These are phyloP conservation scores for Mallotus villosus DNA, from an alignment of 2,797 vertebrate genomes.

Conservation along the genomic window DNA sequence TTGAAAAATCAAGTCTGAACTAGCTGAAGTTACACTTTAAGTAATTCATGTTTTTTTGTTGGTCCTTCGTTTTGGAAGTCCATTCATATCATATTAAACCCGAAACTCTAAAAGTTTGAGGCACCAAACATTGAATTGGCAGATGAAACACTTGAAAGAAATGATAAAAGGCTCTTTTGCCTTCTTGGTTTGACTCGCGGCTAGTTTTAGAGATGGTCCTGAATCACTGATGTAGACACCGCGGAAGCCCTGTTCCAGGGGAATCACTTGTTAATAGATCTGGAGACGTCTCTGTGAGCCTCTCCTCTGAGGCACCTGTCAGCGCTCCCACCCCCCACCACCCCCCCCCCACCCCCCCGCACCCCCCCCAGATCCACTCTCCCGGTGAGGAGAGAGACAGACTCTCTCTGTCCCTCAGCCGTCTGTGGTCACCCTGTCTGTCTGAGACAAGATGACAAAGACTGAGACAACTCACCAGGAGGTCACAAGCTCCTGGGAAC, in stretches of 20 bases:
- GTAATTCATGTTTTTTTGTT: constrained; percentile 10
- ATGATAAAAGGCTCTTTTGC: constrained; percentile 15
- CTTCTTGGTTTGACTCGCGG: constrained; percentile 15
- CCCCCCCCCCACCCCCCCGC: constrained; percentile 8
- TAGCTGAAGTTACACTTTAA: constrained; percentile 6
- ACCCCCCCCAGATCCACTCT: too few species aligned
- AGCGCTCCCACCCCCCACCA: constrained; percentile 9
- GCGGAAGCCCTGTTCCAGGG: constrained; percentile 24
- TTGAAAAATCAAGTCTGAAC: background rate
- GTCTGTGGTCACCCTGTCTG: constrained; percentile 19
- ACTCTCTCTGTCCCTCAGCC: constrained; percentile 6
- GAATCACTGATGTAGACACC: constrained; percentile 36
- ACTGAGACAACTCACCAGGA: constrained; percentile 20
- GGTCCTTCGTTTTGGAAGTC: constrained; percentile 11
- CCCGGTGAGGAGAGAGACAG: constrained; percentile 14
- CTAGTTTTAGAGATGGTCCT: constrained; percentile 36
- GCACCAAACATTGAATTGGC: constrained; percentile 19
- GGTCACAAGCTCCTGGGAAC: constrained; percentile 25
- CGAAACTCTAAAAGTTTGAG: constrained; percentile 3
- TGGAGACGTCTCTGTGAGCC: constrained; percentile 24
- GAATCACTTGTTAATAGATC: constrained; percentile 49
- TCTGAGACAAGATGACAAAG: constrained; percentile 37
- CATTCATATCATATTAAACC: constrained; percentile 34
- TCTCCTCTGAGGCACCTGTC: constrained; percentile 48
- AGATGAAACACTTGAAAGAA: constrained; percentile 27